Evolutionary conservation across 2,888 invertebrate genomes (phyloP), one percentile per base, ranked within the genome.

Genomic region (Polietes domitor): DNA sequence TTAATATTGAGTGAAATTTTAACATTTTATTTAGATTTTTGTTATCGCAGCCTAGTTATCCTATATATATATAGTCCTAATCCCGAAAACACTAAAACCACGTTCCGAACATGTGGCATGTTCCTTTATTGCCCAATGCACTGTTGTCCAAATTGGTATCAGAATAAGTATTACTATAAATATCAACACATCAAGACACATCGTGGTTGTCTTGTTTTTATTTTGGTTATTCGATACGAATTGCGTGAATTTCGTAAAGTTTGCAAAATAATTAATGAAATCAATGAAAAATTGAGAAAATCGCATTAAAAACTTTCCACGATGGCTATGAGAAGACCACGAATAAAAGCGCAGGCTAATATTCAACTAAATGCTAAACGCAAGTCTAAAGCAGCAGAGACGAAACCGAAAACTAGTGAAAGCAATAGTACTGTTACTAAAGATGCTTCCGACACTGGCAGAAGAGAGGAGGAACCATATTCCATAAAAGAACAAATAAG

Each of bases 321-420:
- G 26, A 95, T 95, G 95, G 94, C 95, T 77, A 94, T 94, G 65
- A 93, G 96, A 92, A 92, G 96, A 88, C 94, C 95, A 71, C 93
- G 96, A 91, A 95, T 96, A 87, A 96, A 96, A 93, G 95, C 95
- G 78, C 93, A 95, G 87, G 95, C 95, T 61, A 84, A 84, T 73
- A 84, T 84, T 47, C 78, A 76, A 0, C 58, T 73, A n/a, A 84
- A 79, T 53, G 58, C 78, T 0, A 84, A 81, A 28, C 84, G 84
- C 17, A 84, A 82, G 6, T 10, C 82, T 7, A 85, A 82, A 75
- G 0, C 19, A 5, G 4, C 24, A 47, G 79, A 85, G 78, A 80
- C 73, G 72, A 80, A 63, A 83, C 76, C 12, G 15, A 74, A 61
- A 32, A 63, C 17, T 63, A 15, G 10, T 17, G 77, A 75, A 81